A percentile compares a stretch with the other conserved stretches of the same genome.
These are phyloP conservation scores for Liposcelis brunnea DNA, from an alignment of 2,888 invertebrate species.

Conservation along the genomic window DNA sequence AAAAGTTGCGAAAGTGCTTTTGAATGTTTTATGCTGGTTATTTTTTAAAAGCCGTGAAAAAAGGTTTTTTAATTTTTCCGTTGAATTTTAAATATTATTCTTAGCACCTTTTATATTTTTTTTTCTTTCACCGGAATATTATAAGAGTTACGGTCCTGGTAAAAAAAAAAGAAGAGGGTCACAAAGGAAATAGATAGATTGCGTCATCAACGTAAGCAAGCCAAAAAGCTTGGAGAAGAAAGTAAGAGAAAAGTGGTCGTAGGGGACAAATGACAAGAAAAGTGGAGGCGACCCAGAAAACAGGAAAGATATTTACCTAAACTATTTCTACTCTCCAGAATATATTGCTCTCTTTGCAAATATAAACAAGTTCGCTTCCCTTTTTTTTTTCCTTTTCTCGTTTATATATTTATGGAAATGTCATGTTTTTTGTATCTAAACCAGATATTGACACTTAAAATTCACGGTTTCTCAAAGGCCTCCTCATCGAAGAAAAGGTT, in stretches of 20 bases:
- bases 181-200: slow-evolving; percentile 7
- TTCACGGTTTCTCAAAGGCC: too few relatives aligned
- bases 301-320: slow-evolving; percentile 9
- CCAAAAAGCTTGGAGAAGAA: slow-evolving; percentile 9
- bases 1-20: too few relatives aligned
- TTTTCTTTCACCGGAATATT: neutral
- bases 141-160: neutral
- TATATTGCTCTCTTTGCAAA: slow-evolving; percentile 4
- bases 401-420: slow-evolving; percentile 5
- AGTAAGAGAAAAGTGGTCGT: slow-evolving; percentile 5
- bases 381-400: too few relatives aligned
- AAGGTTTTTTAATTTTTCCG: too few relatives aligned
- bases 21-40: too few relatives aligned
- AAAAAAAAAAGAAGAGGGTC: neutral
- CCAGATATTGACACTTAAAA: slow-evolving; percentile 6
- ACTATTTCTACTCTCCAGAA: slow-evolving; percentile 6
- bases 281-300: slow-evolving; percentile 9
- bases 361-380: too few relatives aligned
- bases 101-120: neutral
- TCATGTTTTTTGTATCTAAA: neutral
- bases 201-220: slow-evolving; percentile 9
- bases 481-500: too few relatives aligned
- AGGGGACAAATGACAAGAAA: slow-evolving; percentile 1
- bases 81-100: neutral
- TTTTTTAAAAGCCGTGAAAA: too few relatives aligned